A percentile compares a stretch with the other conserved stretches of the same genome.
Conservation (phyloP, 2,113 vertebrate genomes). For the Neopipo cinnamomea region DNA sequence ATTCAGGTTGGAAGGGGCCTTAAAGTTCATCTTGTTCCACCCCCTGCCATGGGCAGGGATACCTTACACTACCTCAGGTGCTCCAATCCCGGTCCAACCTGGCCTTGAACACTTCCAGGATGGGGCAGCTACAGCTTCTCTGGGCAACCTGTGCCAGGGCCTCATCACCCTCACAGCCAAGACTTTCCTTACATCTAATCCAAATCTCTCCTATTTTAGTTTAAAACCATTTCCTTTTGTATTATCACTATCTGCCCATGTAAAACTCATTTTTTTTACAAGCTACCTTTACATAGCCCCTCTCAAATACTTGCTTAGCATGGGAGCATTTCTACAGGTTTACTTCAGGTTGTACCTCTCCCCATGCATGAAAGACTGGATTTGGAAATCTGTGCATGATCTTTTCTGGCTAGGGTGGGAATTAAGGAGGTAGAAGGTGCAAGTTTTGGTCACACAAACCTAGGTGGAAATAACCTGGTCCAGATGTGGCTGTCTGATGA, state of each 20-base stretch:
- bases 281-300: too few species aligned
- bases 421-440: not conserved
- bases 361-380: accelerated
- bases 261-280: not conserved
- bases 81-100: accelerated
- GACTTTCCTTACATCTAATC: not conserved
- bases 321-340: accelerated
- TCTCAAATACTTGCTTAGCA: not conserved
- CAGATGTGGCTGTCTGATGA: not conserved
- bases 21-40: accelerated
- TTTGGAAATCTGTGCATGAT: accelerated
- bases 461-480: accelerated
- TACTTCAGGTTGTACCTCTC: not conserved
- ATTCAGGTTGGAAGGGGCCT: not conserved
- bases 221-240: not conserved
- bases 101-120: not conserved
- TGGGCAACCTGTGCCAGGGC: accelerated
- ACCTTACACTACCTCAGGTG: accelerated
- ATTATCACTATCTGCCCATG: too few species aligned
- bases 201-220: not conserved
- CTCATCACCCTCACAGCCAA: accelerated
- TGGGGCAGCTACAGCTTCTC: not conserved
- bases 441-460: not conserved
- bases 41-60: not conserved
- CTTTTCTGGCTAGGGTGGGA: not conserved